These are phyloP conservation scores for Drosophila falleni DNA, from an alignment of 2,888 invertebrate species.

Conservation along the genomic window DNA sequence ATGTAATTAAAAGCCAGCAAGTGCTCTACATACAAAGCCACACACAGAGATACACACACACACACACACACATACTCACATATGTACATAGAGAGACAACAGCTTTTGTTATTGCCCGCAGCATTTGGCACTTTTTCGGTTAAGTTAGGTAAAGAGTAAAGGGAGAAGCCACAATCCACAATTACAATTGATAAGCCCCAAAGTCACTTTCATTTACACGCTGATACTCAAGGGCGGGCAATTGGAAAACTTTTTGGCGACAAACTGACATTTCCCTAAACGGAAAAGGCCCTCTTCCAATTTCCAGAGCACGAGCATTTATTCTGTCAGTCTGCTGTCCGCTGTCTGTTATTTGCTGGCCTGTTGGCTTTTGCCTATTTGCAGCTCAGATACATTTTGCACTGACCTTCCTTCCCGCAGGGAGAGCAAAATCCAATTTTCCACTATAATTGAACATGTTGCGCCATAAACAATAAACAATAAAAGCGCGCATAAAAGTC, in stretches of 20 bases:
- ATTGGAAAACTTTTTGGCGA: constrained; percentile 67
- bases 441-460: constrained; percentile 77
- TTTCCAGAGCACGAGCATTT: constrained; percentile 5
- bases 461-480: constrained; percentile 75
- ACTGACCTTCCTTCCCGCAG: constrained; percentile 35
- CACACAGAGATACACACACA: constrained; percentile 20
- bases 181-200: constrained; percentile 80
- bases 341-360: not conserved
- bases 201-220: constrained; percentile 74
- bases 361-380: constrained; percentile 13
- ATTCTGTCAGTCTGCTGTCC: constrained; percentile 10
- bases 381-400: constrained; percentile 7
- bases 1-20: constrained; percentile 72
- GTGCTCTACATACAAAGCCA: constrained; percentile 26
- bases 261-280: constrained; percentile 24
- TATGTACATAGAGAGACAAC: constrained; percentile 29
- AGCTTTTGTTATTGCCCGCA: constrained; percentile 68
- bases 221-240: constrained; percentile 43
- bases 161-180: constrained; percentile 46
- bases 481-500: constrained; percentile 74
- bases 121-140: constrained; percentile 58
- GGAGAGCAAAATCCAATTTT: constrained; percentile 67
- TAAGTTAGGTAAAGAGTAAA: constrained; percentile 7
- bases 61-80: constrained; percentile 11
- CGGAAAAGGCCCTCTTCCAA: constrained; percentile 7